Conservation (phyloP, 2,888 invertebrate genomes). For the Iselma pallidipennis region DNA sequence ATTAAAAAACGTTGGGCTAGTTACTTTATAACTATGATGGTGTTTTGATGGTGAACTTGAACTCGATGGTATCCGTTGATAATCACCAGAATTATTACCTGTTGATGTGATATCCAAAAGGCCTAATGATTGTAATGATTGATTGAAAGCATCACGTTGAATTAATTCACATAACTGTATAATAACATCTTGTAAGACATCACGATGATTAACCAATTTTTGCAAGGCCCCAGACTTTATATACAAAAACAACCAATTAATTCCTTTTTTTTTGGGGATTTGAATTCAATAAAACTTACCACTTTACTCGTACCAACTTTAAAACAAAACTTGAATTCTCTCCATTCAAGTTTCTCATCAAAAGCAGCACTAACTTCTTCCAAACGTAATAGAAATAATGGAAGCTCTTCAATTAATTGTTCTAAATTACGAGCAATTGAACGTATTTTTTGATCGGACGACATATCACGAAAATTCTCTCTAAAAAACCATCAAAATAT, state of each 20-base stretch:
- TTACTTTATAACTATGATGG: constrained; percentile 40
- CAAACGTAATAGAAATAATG: constrained; percentile 63
- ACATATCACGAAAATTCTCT: constrained; percentile 65
- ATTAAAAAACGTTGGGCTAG: not conserved
- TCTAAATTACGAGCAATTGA: constrained; percentile 66
- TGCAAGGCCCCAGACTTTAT: constrained; percentile 60
- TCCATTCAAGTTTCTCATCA: constrained; percentile 66
- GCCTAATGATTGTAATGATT: constrained; percentile 62
- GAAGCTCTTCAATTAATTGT: constrained; percentile 66
- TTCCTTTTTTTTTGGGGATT: not conserved
- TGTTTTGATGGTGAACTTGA: constrained; percentile 40
- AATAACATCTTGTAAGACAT: constrained; percentile 58
- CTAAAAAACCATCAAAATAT: constrained; percentile 51
- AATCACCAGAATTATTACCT: constrained; percentile 26
- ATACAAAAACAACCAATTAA: constrained; percentile 13
- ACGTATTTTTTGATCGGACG: constrained; percentile 62
- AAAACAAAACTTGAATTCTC: constrained; percentile 66
- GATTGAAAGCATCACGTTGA: constrained; percentile 65
- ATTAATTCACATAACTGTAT: constrained; percentile 63
- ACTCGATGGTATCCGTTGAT: constrained; percentile 29
- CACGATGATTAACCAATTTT: constrained; percentile 58
- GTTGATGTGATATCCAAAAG: constrained; percentile 53
- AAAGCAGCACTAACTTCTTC: constrained; percentile 66
- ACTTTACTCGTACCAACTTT: constrained; percentile 68
- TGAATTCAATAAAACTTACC: constrained; percentile 56